Percentiles rank a stretch among this genome's conserved stretches.
phyloP scores from a whole-genome alignment of 2,113 vertebrate species.

The Ageneiosus marmoratus region DNA sequence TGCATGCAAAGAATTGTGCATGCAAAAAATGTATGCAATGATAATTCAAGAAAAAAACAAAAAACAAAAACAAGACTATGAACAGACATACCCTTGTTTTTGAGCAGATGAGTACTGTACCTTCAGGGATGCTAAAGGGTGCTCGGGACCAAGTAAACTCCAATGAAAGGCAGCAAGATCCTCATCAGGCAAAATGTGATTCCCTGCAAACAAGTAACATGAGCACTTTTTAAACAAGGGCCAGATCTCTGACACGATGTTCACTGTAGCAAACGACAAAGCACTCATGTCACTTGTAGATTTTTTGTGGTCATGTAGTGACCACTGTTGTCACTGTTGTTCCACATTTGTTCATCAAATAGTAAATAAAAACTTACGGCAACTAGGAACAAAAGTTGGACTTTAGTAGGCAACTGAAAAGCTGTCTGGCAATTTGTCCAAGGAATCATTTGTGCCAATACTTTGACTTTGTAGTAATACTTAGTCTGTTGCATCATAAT shows the following conservation, averaged over 20 bases:
- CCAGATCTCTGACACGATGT: background rate
- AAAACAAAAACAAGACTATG: background rate
- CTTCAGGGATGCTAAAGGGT: constrained; percentile 94
- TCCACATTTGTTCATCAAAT: background rate
- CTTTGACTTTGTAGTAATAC: background rate
- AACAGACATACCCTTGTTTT: constrained; percentile 5
- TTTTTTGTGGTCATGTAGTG: background rate
- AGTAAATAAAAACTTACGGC: background rate
- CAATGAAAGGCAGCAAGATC: constrained; percentile 98
- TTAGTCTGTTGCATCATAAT: background rate
- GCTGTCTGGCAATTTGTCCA: background rate
- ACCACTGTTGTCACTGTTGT: background rate
- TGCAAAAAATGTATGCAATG: background rate
- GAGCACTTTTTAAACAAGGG: constrained; percentile 46
- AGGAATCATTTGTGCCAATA: background rate
- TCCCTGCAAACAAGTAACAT: constrained; percentile 76
- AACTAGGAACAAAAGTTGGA: background rate
- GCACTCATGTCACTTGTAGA: background rate
- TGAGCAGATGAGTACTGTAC: constrained; percentile 66
- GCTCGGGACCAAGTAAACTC: constrained; percentile 96
- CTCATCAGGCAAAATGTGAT: constrained; percentile 97
- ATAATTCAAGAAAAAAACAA: background rate
- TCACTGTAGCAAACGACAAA: background rate
- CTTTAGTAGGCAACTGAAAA: background rate
- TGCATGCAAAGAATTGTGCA: background rate